A percentile compares a stretch with the other conserved stretches of the same genome.
phyloP scores from a whole-genome alignment of 2,797 vertebrate species.

The Crenichthys baileyi region DNA sequence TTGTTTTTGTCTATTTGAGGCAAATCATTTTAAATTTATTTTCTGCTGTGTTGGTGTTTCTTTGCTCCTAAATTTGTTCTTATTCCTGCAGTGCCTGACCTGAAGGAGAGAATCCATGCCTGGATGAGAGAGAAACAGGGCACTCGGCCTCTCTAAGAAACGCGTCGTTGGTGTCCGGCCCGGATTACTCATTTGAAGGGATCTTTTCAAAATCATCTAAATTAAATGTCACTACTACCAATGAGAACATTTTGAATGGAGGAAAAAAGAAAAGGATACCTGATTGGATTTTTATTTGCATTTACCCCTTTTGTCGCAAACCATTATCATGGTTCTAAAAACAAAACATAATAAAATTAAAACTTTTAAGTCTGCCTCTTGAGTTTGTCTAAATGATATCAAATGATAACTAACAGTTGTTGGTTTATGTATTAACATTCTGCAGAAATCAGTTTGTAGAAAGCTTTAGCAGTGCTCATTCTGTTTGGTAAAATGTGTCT shows the following conservation, averaged over 20 bases:
- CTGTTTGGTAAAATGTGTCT: constrained; percentile 66
- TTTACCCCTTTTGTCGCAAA: constrained; percentile 76
- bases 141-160: constrained; percentile 75
- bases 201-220: constrained; percentile 70
- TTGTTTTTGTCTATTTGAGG: not conserved
- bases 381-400: constrained; percentile 79
- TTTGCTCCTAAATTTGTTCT: constrained; percentile 24
- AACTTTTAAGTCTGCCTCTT: constrained; percentile 82
- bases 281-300: constrained; percentile 74
- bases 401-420: constrained; percentile 76
- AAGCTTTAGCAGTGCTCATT: constrained; percentile 69
- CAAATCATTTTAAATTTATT: constrained; percentile 11
- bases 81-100: constrained; percentile 88
- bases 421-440: constrained; percentile 65
- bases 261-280: constrained; percentile 51
- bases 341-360: constrained; percentile 85
- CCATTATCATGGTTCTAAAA: constrained; percentile 78
- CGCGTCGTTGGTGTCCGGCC: constrained; percentile 30
- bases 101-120: constrained; percentile 94
- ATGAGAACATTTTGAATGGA: constrained; percentile 58
- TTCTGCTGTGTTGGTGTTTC: not conserved
- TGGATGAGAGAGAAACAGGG: constrained; percentile 98
- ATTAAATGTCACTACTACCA: constrained; percentile 68
- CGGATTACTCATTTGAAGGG: constrained; percentile 66
- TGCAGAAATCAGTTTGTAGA: constrained; percentile 71